Evolutionary conservation across 2,113 vertebrate genomes (phyloP), one percentile per base, ranked within the genome.

Genomic region (Ivindomyrus marchei): DNA sequence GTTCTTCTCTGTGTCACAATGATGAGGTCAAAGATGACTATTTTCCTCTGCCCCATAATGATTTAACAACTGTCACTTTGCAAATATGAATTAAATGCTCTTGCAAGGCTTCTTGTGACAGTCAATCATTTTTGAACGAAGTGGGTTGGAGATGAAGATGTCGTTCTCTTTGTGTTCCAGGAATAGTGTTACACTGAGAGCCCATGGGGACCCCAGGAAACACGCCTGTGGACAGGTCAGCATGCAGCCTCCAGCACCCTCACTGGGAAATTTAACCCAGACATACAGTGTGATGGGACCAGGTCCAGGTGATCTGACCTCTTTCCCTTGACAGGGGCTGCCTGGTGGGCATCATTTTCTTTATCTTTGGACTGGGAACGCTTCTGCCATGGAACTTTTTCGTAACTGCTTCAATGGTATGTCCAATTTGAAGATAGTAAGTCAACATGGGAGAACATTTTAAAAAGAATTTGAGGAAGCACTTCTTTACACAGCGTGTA

Each of bases 311-410:
- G 1, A 39, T 2, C 4, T 39, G 74, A 15, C 36, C 9, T 31
- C 88, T 90, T 21, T 85, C 83, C 52, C 49, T 66, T 39, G 19
- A 45, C 94, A 98, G 97, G 52, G 95, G 95, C 90, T 94, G 92
- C 88, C 53, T 94, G n/a, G 97, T 97, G 74, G 96, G 94, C 24
- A 89, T 97, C 24, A 94, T 95, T 88, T 97, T 97, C 96, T 97
- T 98, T 88, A 95, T 98, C 88, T 94, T 98, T 53, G 97, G 97
- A 11, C 93, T 97, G 91, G 97, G 97, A 90, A 98, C 97, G 0
- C 94, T 98, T 36, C 94, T 98, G 3, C 97, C 97, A 46, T 98
- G 97, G 97, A 98, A 97, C 92, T 98, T 98, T 94, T 98, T 98
- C 94, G 97, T 97, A 94, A 98, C 97, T 0, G 97, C 97, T 17